Conservation (phyloP, 2,888 invertebrate genomes). For the Orgyia antiqua region DNA sequence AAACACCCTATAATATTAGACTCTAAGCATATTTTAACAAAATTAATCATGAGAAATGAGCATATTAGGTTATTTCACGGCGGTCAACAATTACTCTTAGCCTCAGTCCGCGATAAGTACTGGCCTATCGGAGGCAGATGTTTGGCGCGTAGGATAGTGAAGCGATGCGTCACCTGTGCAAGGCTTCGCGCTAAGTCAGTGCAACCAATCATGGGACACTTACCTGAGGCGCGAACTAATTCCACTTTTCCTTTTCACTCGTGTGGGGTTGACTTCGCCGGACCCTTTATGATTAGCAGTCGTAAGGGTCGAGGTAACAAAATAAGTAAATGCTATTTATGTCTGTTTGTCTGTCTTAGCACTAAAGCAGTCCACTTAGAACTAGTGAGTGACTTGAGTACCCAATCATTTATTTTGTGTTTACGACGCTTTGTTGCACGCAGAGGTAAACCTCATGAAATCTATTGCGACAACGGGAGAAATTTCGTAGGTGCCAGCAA, state of each 20-base stretch:
- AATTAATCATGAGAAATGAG: too few species aligned
- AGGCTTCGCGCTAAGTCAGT: background rate
- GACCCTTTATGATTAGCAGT: constrained; percentile 3
- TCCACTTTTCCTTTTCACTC: background rate
- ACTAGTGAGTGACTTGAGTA: constrained; percentile 2
- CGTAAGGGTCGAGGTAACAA: constrained; percentile 1
- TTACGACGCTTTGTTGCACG: constrained; percentile 3
- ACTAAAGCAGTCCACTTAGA: constrained; percentile 3
- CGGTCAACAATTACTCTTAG: background rate
- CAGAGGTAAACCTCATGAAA: background rate
- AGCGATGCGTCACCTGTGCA: background rate
- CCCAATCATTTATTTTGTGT: constrained; percentile 1
- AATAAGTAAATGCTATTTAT: constrained; percentile 2
- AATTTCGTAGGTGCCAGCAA: constrained; percentile 5
- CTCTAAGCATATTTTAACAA: too few species aligned
- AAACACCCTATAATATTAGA: too few species aligned
- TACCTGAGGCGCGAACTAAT: background rate
- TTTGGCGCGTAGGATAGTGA: background rate
- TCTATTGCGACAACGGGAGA: constrained; percentile 4
- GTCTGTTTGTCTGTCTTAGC: constrained; percentile 2
- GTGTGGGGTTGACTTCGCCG: constrained; percentile 4
- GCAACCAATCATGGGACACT: constrained; percentile 2
- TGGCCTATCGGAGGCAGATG: background rate
- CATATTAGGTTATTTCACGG: background rate
- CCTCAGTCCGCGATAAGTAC: background rate